Evolutionary conservation across 2,888 invertebrate genomes (phyloP).

Genomic region (Machimus rusticus): DNA sequence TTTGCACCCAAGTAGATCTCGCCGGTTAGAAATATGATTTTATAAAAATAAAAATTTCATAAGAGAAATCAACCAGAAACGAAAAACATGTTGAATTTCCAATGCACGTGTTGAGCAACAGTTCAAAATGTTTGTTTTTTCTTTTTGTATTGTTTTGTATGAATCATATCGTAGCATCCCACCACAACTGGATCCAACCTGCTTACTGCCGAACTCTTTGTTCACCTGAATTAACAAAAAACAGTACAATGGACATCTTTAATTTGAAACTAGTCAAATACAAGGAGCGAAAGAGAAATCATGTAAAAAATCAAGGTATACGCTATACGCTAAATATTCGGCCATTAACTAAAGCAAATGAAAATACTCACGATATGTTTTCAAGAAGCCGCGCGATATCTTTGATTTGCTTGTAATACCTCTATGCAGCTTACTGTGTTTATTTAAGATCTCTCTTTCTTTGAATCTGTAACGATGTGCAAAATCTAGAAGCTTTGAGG

Average conservation of each 20-base stretch:
- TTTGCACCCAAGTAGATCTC: not conserved
- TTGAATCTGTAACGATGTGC: not conserved
- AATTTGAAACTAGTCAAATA: constrained; percentile 61
- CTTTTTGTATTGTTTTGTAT: constrained; percentile 30
- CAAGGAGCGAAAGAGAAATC: constrained; percentile 62
- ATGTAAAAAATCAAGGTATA: constrained; percentile 63
- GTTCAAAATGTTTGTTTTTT: constrained; percentile 31
- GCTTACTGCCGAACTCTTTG: constrained; percentile 63
- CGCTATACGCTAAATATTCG: constrained; percentile 18
- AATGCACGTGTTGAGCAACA: constrained; percentile 26
- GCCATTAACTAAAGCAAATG: constrained; percentile 21
- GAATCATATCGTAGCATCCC: constrained; percentile 55
- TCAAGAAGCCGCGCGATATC: not conserved
- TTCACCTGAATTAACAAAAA: constrained; percentile 59
- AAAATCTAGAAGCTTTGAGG: not conserved
- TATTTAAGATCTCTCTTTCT: not conserved
- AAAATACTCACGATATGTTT: not conserved
- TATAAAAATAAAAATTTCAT: not conserved
- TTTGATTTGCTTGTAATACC: not conserved
- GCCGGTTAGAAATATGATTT: not conserved
- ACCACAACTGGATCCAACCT: constrained; percentile 59
- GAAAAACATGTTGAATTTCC: not conserved
- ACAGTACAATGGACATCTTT: constrained; percentile 56
- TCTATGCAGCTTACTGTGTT: not conserved
- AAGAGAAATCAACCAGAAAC: constrained; percentile 46